A percentile compares a stretch with the other conserved stretches of the same genome.
Conservation (phyloP, 1,140 invertebrate genomes). For the Tetragnatha versicolor region DNA sequence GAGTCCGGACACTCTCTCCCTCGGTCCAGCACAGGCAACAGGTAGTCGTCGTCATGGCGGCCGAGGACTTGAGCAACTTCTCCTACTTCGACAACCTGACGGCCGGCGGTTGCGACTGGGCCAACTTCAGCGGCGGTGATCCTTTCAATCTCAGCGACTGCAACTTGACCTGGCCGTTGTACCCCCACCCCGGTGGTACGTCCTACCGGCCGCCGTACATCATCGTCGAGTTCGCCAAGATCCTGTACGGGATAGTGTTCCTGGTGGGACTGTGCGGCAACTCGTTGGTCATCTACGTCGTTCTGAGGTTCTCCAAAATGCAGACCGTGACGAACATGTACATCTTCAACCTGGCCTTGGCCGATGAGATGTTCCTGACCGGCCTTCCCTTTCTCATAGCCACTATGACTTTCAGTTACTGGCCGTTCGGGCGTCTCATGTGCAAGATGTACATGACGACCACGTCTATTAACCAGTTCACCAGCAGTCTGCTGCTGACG, state of each 20-base stretch:
- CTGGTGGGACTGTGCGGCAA: conserved; percentile 90
- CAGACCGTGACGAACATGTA: conserved; percentile 98
- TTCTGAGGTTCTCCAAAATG: conserved; percentile 92
- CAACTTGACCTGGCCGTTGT: neutral
- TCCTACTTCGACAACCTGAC: neutral
- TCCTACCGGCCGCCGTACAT: conserved; percentile 17
- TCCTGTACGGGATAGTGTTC: conserved; percentile 74
- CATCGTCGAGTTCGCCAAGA: conserved; percentile 57
- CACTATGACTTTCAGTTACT: conserved; percentile 82
- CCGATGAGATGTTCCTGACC: conserved; percentile 92
- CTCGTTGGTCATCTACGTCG: conserved; percentile 93
- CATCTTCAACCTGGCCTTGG: conserved; percentile 94
- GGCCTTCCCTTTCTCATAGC: conserved; percentile 91
- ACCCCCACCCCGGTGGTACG: neutral
- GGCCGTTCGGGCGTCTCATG: conserved; percentile 91
- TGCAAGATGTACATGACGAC: conserved; percentile 93
- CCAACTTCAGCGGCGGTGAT: no score
- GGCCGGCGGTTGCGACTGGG: neutral
- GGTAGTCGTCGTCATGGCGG: conserved; percentile 22
- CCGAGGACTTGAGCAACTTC: neutral
- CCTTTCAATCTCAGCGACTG: neutral
- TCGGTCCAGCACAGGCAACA: conserved; percentile 8
- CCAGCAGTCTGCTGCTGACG: conserved; percentile 89
- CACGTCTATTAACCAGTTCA: conserved; percentile 95
- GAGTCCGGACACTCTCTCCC: neutral